Evolutionary conservation across 2,113 vertebrate species (phyloP), one percentile per base, ranked within the genome.

Genomic region (Rhinogobius similis): DNA sequence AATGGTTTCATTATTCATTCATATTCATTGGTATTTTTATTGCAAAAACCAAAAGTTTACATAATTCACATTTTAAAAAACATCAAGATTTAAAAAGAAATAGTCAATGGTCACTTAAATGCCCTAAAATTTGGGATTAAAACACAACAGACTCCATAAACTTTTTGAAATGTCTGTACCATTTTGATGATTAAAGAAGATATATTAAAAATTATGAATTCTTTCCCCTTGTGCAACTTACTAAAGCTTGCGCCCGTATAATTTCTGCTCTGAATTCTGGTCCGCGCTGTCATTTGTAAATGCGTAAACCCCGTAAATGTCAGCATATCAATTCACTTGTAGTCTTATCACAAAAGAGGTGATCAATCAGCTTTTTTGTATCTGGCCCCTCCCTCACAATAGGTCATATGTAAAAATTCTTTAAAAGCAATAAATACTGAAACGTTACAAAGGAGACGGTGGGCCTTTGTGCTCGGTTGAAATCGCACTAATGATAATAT

Each of bases 321-420:
- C 52, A 55, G 23, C 24, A 26, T 55, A 55, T 55, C 52, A 13
- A 26, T 55, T 55, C 11, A 26, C 23, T 55, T 55, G 52, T 55
- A 26, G 4, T 24, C 21, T 24, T 26, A 24, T 26, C 52, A 26
- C 52, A 26, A 55, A 14, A 55, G 52, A 4, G 23, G 52, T 24
- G 23, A 55, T 55, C 52, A 11, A 26, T 55, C 23, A 26, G 21
- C 11, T 24, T 55, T 55, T 55, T 55, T 55, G 11, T 26, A 55
- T 26, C 11, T 55, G 13, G 52, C 52, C 24, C 52, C 52, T 27
- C 55, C 26, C 55, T 58, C 6, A 16, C 29, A 36, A 61, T 61
- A 61, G 58, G 58, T 61, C 18, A 61, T 36, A 21, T 61, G 58
- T 61, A 36, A 38, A 61, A 61, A 36, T 38, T 18, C 3, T 36